These are phyloP conservation scores for Chloebia gouldiae DNA, from an alignment of 2,113 vertebrate species.

Conservation along the genomic window DNA sequence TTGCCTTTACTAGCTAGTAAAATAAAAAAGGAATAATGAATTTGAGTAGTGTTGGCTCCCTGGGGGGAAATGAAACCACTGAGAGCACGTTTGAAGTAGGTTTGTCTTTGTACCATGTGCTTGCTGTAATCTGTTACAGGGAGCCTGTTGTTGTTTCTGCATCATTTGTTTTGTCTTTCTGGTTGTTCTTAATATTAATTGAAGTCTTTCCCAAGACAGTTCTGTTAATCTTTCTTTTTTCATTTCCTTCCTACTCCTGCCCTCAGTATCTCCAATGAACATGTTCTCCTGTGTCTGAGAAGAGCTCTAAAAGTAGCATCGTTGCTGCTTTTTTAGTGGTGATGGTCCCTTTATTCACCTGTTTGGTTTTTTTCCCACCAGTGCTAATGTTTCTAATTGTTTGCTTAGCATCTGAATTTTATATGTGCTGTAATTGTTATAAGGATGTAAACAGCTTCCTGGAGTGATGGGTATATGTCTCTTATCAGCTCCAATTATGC, in stretches of 20 bases:
- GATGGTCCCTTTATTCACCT: background rate
- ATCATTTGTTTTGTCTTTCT: slow-evolving; percentile 43
- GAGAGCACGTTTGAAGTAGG: background rate
- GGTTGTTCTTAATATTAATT: slow-evolving; percentile 52
- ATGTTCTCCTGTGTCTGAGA: background rate
- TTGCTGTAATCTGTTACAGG: background rate
- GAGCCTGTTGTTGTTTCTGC: slow-evolving; percentile 20
- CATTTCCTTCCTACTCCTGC: background rate
- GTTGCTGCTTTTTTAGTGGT: background rate
- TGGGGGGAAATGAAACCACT: slow-evolving; percentile 28
- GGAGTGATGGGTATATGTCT: background rate
- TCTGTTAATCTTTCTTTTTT: slow-evolving; percentile 37
- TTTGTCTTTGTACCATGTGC: background rate
- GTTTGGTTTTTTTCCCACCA: background rate
- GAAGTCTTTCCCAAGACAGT: slow-evolving; percentile 41
- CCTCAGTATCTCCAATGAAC: background rate
- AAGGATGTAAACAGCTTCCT: slow-evolving; percentile 11
- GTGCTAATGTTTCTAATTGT: background rate
- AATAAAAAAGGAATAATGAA: slow-evolving; percentile 6
- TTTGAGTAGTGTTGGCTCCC: background rate
- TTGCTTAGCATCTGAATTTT: background rate
- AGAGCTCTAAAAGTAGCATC: background rate
- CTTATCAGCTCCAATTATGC: slow-evolving; percentile 20
- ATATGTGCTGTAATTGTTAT: background rate
- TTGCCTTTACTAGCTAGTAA: slow-evolving; percentile 37